A percentile compares a stretch with the other conserved stretches of the same genome.
Conservation (phyloP, 2,888 invertebrate genomes). For the Macrosiphum euphorbiae region DNA sequence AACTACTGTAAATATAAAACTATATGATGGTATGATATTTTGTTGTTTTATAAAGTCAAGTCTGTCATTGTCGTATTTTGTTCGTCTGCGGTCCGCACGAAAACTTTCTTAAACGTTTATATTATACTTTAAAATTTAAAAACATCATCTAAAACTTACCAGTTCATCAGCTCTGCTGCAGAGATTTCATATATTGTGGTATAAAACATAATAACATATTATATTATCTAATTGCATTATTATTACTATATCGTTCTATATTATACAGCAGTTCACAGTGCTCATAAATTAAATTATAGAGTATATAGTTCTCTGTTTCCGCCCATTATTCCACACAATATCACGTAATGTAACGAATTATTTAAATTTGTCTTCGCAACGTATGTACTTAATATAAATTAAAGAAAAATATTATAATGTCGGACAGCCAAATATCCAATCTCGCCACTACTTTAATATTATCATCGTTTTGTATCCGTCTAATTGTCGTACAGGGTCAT, state of each 20-base stretch:
- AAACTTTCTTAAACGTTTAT: not conserved
- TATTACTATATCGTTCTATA: not conserved
- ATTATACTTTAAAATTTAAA: not conserved
- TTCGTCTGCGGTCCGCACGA: not conserved
- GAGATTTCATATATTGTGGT: not conserved
- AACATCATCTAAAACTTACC: not conserved
- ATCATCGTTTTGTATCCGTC: not conserved
- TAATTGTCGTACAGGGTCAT: not conserved
- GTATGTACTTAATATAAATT: not conserved
- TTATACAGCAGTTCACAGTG: not conserved
- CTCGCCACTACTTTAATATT: not conserved
- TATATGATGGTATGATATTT: not conserved
- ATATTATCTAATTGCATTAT: not conserved
- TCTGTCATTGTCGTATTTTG: not conserved
- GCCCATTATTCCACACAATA: not conserved
- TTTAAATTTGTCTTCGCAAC: not conserved
- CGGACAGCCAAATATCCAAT: not conserved
- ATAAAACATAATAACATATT: not conserved
- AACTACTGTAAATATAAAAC: not conserved
- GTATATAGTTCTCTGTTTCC: not conserved
- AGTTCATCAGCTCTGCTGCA: not conserved
- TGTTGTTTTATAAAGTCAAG: not conserved
- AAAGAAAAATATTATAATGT: not conserved
- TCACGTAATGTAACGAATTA: not conserved
- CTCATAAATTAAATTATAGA: not conserved